phyloP scores from a whole-genome alignment of 2,797 vertebrate genomes.

The Phaenicophaeus curvirostris region DNA sequence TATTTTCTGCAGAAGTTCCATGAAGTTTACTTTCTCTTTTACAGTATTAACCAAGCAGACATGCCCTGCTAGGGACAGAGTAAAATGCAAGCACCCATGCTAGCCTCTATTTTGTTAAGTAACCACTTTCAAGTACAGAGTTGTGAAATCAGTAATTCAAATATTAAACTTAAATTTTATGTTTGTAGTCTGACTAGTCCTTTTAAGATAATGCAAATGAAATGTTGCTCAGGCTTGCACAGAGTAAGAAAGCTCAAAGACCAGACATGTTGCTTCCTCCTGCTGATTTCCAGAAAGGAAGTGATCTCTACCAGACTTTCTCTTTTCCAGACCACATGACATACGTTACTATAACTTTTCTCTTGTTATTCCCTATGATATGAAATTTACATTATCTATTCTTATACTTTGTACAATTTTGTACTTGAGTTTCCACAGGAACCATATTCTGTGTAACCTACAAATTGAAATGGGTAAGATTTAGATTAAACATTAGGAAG shows the following conservation, averaged over 20 bases:
- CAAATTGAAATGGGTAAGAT: too few species aligned
- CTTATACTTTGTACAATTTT: not conserved
- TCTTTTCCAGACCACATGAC: not conserved
- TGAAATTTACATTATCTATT: not conserved
- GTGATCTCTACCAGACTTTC: not conserved
- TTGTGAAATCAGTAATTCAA: not conserved
- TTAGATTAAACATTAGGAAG: too few species aligned
- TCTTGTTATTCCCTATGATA: not conserved
- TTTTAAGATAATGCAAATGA: not conserved
- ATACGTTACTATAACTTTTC: not conserved
- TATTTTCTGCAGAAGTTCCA: not conserved
- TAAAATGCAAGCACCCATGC: not conserved
- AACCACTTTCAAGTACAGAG: not conserved
- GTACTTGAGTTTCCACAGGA: not conserved
- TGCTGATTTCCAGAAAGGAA: not conserved
- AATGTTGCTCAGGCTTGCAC: not conserved
- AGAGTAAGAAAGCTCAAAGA: not conserved
- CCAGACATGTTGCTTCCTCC: fast-evolving
- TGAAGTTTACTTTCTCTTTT: not conserved
- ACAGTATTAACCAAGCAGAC: not conserved
- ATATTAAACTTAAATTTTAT: not conserved
- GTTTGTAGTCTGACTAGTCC: not conserved
- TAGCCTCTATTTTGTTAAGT: not conserved
- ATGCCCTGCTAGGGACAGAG: not conserved
- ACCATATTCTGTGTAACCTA: not conserved